Percentiles rank a stretch among this genome's conserved stretches.
These are phyloP conservation scores for Lumbricus terrestris DNA, from an alignment of 2,888 invertebrate species.

Conservation along the genomic window DNA sequence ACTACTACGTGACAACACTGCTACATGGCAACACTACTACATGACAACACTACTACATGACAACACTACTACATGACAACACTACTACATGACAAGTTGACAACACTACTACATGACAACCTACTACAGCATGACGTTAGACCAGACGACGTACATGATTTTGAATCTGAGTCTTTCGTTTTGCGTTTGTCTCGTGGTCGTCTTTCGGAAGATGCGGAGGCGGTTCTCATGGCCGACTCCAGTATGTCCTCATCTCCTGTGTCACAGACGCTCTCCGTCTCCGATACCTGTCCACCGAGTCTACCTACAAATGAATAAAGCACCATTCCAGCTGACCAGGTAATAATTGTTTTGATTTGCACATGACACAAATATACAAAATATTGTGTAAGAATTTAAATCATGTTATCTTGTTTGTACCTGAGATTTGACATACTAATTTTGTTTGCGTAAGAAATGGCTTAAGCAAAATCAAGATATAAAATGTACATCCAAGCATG, in stretches of 20 bases:
- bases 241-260: constrained; percentile 70
- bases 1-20: neutral
- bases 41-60: neutral
- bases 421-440: no score
- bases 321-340: neutral
- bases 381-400: neutral
- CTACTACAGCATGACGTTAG: neutral
- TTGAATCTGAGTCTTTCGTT: neutral
- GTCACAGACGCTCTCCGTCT: constrained; percentile 30
- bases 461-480: no score
- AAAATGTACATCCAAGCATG: neutral
- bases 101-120: no score
- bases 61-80: neutral
- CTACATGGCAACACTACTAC: no score
- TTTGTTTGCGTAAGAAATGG: no score
- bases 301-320: neutral
- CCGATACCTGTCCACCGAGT: constrained; percentile 24
- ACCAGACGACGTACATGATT: neutral
- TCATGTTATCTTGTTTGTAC: no score
- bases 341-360: neutral
- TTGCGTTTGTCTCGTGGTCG: constrained; percentile 25
- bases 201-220: constrained; percentile 62
- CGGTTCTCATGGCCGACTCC: constrained; percentile 89
- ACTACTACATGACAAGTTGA: no score
- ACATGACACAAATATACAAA: neutral